phyloP scores from a whole-genome alignment of 2,113 vertebrate genomes.

The Cyprinodon brontotheroides region DNA sequence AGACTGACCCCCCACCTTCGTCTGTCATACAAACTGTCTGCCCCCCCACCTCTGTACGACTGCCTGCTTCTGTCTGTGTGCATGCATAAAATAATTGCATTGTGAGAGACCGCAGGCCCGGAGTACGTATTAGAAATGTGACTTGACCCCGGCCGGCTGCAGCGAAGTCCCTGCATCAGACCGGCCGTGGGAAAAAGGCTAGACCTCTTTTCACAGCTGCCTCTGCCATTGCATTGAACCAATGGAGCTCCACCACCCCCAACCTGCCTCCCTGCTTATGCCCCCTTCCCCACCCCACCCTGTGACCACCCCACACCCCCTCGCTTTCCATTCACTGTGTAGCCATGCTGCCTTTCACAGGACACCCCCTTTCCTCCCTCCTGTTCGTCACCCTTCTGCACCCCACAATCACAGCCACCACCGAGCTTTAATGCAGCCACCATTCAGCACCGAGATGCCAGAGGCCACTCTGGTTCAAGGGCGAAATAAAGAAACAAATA shows the following conservation, averaged over 20 bases:
- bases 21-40: constrained; percentile 66
- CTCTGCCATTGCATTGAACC: constrained; percentile 86
- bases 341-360: constrained; percentile 69
- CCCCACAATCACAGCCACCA: constrained; percentile 60
- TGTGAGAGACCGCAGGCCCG: constrained; percentile 81
- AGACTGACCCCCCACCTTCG: constrained; percentile 34
- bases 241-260: constrained; percentile 75
- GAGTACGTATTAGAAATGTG: constrained; percentile 86
- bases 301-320: constrained; percentile 20
- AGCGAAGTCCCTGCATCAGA: constrained; percentile 77
- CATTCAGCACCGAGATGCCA: constrained; percentile 81
- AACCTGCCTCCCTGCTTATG: constrained; percentile 50
- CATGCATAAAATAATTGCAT: constrained; percentile 83
- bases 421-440: constrained; percentile 81
- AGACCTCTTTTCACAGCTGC: constrained; percentile 93
- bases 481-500: constrained; percentile 19
- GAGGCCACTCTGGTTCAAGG: constrained; percentile 68
- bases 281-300: constrained; percentile 50
- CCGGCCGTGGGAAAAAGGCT: constrained; percentile 94
- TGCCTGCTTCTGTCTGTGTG: constrained; percentile 72
- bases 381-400: constrained; percentile 62
- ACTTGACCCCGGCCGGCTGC: constrained; percentile 87
- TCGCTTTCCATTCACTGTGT: constrained; percentile 69
- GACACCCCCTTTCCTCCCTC: constrained; percentile 59
- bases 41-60: constrained; percentile 35